These are phyloP conservation scores for Oryzias curvinotus DNA, from an alignment of 2,113 vertebrate genomes.

Conservation along the genomic window DNA sequence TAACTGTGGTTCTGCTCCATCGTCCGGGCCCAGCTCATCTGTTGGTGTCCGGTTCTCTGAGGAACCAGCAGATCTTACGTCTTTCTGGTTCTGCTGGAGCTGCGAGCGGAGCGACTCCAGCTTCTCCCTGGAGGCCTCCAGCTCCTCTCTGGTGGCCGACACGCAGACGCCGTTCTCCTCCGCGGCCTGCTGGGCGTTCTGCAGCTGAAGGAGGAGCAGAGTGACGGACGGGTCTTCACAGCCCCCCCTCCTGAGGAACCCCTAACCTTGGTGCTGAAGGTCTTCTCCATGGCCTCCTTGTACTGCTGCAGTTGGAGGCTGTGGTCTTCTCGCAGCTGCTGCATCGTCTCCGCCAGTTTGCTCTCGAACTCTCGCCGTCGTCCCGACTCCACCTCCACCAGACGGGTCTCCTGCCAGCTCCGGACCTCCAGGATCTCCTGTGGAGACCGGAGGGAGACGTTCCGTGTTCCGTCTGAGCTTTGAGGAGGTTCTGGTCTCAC, in stretches of 20 bases:
- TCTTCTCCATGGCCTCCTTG: constrained; percentile 81
- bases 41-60: neutral
- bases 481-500: constrained; percentile 50
- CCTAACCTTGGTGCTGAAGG: constrained; percentile 76
- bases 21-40: no score
- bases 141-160: constrained; percentile 75
- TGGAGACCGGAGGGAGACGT: neutral
- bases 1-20: no score
- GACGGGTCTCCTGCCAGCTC: constrained; percentile 72
- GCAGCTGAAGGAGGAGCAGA: constrained; percentile 62
- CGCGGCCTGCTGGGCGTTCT: constrained; percentile 78
- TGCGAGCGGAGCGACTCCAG: constrained; percentile 73
- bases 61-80: constrained; percentile 60
- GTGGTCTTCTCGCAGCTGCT: constrained; percentile 78
- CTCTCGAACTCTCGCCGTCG: constrained; percentile 76
- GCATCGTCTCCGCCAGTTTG: constrained; percentile 75
- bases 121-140: constrained; percentile 68
- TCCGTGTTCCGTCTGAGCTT: no score
- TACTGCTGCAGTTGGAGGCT: constrained; percentile 81
- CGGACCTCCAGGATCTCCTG: constrained; percentile 74
- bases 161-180: constrained; percentile 71
- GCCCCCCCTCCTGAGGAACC: no score
- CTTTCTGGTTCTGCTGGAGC: constrained; percentile 73
- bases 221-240: no score
- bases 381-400: constrained; percentile 78